Conservation (phyloP, 2,113 vertebrate genomes). For the Pseudorasbora parva region DNA sequence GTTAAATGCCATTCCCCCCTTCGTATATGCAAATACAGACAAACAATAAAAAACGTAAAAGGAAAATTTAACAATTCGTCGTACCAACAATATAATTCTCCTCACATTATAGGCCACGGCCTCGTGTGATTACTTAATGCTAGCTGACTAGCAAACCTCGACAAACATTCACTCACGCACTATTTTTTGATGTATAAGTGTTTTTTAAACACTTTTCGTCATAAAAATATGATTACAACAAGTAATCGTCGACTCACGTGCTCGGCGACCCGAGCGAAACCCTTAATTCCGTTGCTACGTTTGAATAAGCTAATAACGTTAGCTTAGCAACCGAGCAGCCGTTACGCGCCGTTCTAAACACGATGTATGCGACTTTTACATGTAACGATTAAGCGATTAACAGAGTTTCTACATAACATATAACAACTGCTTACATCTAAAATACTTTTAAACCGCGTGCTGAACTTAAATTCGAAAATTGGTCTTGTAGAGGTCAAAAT, state of each 20-base stretch:
- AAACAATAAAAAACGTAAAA: no score
- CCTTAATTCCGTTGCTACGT: background rate
- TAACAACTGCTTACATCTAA: background rate
- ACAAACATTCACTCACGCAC: background rate
- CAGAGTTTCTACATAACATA: background rate
- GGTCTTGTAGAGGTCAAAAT: background rate
- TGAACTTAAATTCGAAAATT: no score
- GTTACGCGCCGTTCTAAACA: background rate
- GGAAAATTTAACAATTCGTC: background rate
- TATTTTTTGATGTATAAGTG: no score
- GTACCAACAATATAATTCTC: background rate
- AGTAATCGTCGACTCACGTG: background rate
- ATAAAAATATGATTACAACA: background rate
- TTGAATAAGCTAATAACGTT: slow-evolving; percentile 36
- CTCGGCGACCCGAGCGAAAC: background rate
- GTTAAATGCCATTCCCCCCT: background rate
- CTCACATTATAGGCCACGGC: background rate
- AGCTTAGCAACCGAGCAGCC: slow-evolving; percentile 2
- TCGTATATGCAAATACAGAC: background rate
- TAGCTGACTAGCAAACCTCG: background rate
- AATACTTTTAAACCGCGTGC: fast-evolving
- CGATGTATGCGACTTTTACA: background rate
- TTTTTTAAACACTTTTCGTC: background rate
- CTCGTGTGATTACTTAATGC: background rate
- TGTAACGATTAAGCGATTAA: background rate